Percentiles rank a stretch among this genome's conserved stretches.
phyloP scores from a whole-genome alignment of 2,113 vertebrate genomes.

The Pungitius pungitius region DNA sequence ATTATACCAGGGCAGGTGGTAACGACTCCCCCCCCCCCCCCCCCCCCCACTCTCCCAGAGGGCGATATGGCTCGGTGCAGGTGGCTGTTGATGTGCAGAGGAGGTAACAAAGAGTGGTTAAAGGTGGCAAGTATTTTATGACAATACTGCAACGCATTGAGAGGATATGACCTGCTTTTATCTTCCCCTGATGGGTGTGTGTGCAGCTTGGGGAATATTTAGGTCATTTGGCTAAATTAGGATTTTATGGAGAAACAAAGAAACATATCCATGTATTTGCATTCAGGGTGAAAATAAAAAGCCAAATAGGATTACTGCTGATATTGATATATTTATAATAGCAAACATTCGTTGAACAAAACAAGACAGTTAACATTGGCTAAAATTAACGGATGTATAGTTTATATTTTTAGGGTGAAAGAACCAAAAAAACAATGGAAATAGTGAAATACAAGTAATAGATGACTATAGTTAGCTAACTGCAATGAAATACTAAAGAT shows the following conservation, averaged over 20 bases:
- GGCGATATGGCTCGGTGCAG: constrained; percentile 20
- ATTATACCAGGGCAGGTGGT: constrained; percentile 63
- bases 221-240: background rate
- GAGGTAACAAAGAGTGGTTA: background rate
- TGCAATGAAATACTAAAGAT: background rate
- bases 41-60: constrained; percentile 45
- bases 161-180: background rate
- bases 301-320: background rate
- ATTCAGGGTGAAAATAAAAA: background rate
- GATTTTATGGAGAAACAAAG: background rate
- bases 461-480: background rate
- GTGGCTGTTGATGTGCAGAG: constrained; percentile 22
- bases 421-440: background rate
- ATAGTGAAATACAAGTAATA: background rate
- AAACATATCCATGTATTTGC: background rate
- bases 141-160: background rate
- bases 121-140: background rate
- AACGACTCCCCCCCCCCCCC: background rate
- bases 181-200: background rate
- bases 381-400: too few relatives aligned
- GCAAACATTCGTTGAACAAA: too few relatives aligned
- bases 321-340: background rate
- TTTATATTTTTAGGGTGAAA: background rate
- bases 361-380: too few relatives aligned
- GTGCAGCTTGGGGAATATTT: background rate